Evolutionary conservation across 2,113 vertebrate species (phyloP), one percentile per base, ranked within the genome.

Genomic region (Semnornis frantzii): DNA sequence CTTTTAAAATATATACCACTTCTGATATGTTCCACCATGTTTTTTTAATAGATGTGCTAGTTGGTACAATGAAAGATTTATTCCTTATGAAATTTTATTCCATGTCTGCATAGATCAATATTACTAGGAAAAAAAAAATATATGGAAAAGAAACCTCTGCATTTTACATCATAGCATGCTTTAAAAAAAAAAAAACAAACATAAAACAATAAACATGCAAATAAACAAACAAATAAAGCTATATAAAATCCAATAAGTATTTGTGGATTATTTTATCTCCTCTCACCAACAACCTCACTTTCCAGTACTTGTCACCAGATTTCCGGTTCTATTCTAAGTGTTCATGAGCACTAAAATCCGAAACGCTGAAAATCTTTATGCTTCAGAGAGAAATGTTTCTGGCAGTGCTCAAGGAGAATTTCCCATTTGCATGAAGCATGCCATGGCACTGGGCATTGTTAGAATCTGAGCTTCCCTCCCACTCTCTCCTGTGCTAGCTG

Each of bases 381-480:
- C 63, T 50, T 59, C 39, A 73, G 24, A 0, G 4, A 58, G 44
- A 37, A 5, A 17, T 4, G 3, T 15, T 62, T 18, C 46, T 82
- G 68, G 46, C 78, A 82, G 57, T 59, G 78, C 66, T 52, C 7
- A 74, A 12, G 59, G 24, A 90, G 77, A 73, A 20, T 66, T 76
- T 60, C 28, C 74, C 34, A 42, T 30, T 46, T 3, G 63, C 21
- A 44, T 23, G 15, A 19, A 75, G 46, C 31, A 21, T 70, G 15
- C 15, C 54, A 4, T 0, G 1, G 66, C 0, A 0, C 12, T 62
- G 77, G 48, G 86, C 63, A 20, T 1, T 37, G 60, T 4, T 23
- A 9, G 83, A 37, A 69, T 50, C 18, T 0, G 2, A 72, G n/a
- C n/a, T n/a, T 7, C 39, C 80, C 86, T 95, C 83, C 87, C 84